Evolutionary conservation across 2,888 invertebrate genomes (phyloP).

Genomic region (Ornithoptera priamus): DNA sequence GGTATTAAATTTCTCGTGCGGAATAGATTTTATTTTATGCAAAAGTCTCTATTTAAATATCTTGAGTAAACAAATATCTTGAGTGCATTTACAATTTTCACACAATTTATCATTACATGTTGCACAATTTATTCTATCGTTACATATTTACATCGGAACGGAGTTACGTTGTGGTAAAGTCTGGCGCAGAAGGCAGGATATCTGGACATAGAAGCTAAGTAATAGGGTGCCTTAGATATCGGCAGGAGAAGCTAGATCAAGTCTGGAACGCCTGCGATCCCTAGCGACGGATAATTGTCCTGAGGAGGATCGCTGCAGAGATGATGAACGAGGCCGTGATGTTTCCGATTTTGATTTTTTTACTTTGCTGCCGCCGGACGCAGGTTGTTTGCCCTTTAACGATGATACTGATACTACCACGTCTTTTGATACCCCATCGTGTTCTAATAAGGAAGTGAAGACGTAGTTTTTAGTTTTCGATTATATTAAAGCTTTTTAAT

Average conservation of each 20-base stretch:
- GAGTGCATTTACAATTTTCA: not conserved
- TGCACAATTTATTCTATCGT: conserved; percentile 1
- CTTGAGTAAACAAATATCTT: not conserved
- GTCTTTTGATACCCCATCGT: conserved; percentile 64
- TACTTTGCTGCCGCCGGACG: conserved; percentile 69
- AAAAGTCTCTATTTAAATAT: not conserved
- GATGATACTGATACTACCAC: conserved; percentile 71
- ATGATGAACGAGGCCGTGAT: conserved; percentile 65
- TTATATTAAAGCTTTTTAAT: not conserved
- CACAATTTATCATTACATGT: not conserved
- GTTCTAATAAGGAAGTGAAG: conserved; percentile 45
- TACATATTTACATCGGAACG: conserved; percentile 16
- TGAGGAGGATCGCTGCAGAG: conserved; percentile 70
- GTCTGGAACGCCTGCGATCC: conserved; percentile 67
- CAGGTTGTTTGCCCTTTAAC: conserved; percentile 75
- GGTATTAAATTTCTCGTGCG: not conserved
- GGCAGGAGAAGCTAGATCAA: conserved; percentile 66
- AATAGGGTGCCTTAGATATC: conserved; percentile 51
- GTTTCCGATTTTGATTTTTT: conserved; percentile 73
- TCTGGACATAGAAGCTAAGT: conserved; percentile 15
- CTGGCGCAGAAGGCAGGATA: not conserved
- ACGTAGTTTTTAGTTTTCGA: not conserved
- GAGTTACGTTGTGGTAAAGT: conserved; percentile 8
- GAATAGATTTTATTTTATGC: not conserved
- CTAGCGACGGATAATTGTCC: conserved; percentile 61